A percentile compares a stretch with the other conserved stretches of the same genome.
These are phyloP conservation scores for Dicyrtoma fusca DNA, from an alignment of 2,888 invertebrate species.

Conservation along the genomic window DNA sequence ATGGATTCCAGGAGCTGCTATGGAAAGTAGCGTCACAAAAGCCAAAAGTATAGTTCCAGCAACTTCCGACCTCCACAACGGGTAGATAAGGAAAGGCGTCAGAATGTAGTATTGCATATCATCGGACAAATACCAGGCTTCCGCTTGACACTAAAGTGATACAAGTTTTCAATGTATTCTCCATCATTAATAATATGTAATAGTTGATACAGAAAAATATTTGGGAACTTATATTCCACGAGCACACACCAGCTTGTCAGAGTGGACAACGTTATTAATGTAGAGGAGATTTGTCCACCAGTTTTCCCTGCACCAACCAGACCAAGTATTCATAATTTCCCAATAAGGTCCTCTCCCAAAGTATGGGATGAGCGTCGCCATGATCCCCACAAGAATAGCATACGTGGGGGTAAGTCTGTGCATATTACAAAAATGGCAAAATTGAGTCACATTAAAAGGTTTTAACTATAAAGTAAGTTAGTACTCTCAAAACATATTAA, in stretches of 20 bases:
- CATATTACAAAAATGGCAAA: constrained; percentile 4
- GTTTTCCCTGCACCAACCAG: constrained; percentile 45
- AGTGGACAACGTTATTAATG: constrained; percentile 48
- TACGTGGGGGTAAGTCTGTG: constrained; percentile 53
- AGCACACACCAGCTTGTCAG: constrained; percentile 22
- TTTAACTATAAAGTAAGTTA: neutral
- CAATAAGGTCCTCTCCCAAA: constrained; percentile 51
- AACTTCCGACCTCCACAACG: constrained; percentile 39
- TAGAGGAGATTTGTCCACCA: constrained; percentile 56
- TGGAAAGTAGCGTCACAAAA: constrained; percentile 14
- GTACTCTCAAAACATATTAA: neutral
- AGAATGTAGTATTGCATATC: constrained; percentile 48
- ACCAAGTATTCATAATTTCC: constrained; percentile 40
- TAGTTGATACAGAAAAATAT: neutral
- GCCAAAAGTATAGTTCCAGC: constrained; percentile 34
- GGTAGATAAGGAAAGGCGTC: constrained; percentile 44
- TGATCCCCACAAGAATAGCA: constrained; percentile 50
- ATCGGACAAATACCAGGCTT: constrained; percentile 48
- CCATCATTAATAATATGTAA: neutral
- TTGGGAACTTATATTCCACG: neutral
- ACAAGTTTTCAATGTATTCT: constrained; percentile 11
- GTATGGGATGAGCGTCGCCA: constrained; percentile 50
- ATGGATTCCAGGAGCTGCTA: constrained; percentile 25
- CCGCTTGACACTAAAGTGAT: constrained; percentile 44
- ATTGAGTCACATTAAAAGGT: no score